phyloP scores from a whole-genome alignment of 2,113 vertebrate species.

The Hippocampus mohnikei region DNA sequence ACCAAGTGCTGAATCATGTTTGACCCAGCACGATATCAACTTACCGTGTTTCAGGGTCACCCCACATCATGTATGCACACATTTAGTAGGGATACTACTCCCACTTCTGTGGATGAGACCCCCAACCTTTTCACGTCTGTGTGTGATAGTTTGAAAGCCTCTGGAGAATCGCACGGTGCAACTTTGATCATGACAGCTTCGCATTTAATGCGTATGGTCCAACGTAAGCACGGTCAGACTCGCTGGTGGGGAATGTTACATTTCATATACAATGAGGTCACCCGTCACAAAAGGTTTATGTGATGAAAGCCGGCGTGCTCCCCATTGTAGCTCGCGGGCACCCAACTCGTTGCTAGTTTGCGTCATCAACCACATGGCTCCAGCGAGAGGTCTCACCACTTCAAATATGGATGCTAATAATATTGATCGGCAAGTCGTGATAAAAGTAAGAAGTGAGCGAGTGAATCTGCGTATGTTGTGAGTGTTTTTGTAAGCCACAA shows the following conservation, averaged over 20 bases:
- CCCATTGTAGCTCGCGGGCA: neutral
- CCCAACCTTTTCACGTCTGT: slow-evolving; percentile 27
- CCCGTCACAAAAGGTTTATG: neutral
- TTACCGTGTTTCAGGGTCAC: neutral
- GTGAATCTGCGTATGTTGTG: no score
- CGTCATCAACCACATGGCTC: no score
- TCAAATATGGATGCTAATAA: no score
- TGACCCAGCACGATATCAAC: neutral
- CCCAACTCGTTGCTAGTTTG: no score
- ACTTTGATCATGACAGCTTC: slow-evolving; percentile 31
- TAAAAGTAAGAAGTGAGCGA: no score
- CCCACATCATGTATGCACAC: neutral
- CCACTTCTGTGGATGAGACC: neutral
- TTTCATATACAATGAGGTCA: neutral
- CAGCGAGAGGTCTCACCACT: no score
- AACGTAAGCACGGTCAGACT: slow-evolving; percentile 21
- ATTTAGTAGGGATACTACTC: neutral
- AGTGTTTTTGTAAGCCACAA: no score
- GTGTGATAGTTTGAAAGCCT: slow-evolving; percentile 15
- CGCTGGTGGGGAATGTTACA: neutral
- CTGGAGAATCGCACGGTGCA: slow-evolving; percentile 21
- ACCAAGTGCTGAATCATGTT: neutral
- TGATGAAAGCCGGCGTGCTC: neutral
- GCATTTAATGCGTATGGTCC: slow-evolving; percentile 7
- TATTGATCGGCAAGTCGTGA: no score